A percentile compares a stretch with the other conserved stretches of the same genome.
phyloP scores from a whole-genome alignment of 2,888 invertebrate species.

The Dolichomitus sp. region DNA sequence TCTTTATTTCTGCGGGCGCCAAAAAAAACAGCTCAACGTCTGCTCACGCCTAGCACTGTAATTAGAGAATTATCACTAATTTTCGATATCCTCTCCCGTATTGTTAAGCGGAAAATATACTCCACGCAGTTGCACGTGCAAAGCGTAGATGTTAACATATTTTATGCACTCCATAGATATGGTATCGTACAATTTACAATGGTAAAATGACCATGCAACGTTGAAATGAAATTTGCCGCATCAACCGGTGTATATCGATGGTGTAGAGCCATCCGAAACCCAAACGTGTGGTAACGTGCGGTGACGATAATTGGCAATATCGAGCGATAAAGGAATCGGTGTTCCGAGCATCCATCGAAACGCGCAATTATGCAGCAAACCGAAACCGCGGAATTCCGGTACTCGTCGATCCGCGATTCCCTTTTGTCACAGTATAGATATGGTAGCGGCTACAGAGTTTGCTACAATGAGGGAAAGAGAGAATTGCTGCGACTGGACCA shows the following conservation, averaged over 20 bases:
- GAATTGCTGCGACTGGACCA: slow-evolving; percentile 70
- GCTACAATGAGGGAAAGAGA: slow-evolving; percentile 44
- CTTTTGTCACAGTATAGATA: slow-evolving; percentile 25
- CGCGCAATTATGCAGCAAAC: slow-evolving; percentile 81
- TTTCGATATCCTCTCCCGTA: no score
- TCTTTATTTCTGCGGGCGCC: no score
- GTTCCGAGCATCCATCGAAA: slow-evolving; percentile 75
- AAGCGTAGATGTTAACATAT: not conserved
- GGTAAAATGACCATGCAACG: not conserved
- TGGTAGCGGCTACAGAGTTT: slow-evolving; percentile 19
- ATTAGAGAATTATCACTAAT: no score
- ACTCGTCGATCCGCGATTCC: slow-evolving; percentile 60
- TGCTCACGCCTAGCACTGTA: no score
- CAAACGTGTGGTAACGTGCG: slow-evolving; percentile 68
- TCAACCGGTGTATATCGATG: not conserved
- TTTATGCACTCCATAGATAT: not conserved
- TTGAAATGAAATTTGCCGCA: slow-evolving; percentile 38
- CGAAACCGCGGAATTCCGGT: slow-evolving; percentile 79
- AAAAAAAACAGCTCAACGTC: no score
- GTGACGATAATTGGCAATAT: slow-evolving; percentile 81
- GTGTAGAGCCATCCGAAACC: slow-evolving; percentile 38
- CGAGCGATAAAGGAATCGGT: slow-evolving; percentile 81
- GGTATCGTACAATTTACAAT: slow-evolving; percentile 7
- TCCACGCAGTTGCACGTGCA: no score
- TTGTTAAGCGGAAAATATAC: no score